These are phyloP conservation scores for Dipodomys ordii DNA, from an alignment of 2,113 vertebrate genomes.

Conservation along the genomic window DNA sequence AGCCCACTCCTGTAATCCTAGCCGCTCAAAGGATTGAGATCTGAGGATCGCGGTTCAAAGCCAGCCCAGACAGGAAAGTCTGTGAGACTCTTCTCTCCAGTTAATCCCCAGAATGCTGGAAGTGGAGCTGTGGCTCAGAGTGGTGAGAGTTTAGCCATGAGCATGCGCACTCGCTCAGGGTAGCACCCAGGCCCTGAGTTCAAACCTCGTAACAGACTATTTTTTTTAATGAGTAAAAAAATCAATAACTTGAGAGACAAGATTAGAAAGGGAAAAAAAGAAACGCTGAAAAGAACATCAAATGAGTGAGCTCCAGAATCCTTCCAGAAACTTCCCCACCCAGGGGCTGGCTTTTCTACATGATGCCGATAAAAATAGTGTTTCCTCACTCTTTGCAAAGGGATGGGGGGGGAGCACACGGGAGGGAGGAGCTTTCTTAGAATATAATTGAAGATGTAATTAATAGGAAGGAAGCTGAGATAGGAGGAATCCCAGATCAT, in stretches of 20 bases:
- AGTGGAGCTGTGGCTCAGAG: too few species aligned
- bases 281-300: background rate
- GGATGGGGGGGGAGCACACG: constrained; percentile 2
- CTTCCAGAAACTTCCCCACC: constrained; percentile 70
- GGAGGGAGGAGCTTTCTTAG: constrained; percentile 50
- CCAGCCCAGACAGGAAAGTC: too few species aligned
- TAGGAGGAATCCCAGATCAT: background rate
- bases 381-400: constrained; percentile 62
- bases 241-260: constrained; percentile 21
- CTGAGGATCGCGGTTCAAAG: too few species aligned
- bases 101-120: too few species aligned
- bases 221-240: background rate
- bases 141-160: too few species aligned
- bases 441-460: constrained; percentile 53
- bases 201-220: too few species aligned
- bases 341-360: constrained; percentile 35
- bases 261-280: background rate
- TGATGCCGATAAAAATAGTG: constrained; percentile 71
- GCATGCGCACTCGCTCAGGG: too few species aligned
- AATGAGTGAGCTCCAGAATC: constrained; percentile 44
- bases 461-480: constrained; percentile 57
- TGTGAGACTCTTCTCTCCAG: too few species aligned
- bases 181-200: too few species aligned
- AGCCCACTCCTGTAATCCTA: too few species aligned
- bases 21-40: too few species aligned